These are phyloP conservation scores for Pemphredon lugubris DNA, from an alignment of 2,888 invertebrate species.

Conservation along the genomic window DNA sequence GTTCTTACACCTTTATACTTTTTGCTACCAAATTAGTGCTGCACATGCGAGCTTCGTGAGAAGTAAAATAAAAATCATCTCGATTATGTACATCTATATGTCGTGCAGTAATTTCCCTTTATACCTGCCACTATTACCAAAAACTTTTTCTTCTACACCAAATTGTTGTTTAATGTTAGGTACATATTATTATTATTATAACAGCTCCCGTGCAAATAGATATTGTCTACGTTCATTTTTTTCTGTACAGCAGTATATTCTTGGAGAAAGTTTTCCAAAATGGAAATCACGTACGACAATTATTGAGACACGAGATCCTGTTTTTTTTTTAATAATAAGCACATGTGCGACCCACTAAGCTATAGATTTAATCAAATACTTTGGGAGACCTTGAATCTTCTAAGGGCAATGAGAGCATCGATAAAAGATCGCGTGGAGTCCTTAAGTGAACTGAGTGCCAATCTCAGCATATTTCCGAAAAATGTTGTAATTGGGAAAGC, in stretches of 20 bases:
- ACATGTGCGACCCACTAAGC: conserved; percentile 24
- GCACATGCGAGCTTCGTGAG: conserved; percentile 20
- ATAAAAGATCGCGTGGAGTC: conserved; percentile 71
- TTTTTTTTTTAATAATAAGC: conserved; percentile 50
- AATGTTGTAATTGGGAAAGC: conserved; percentile 74
- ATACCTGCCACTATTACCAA: conserved; percentile 6
- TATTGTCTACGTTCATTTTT: neutral
- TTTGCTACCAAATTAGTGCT: neutral
- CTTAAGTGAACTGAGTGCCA: conserved; percentile 69
- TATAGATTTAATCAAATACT: conserved; percentile 33
- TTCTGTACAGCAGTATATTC: neutral
- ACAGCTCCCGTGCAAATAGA: conserved; percentile 19
- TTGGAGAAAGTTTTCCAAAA: neutral
- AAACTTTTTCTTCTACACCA: conserved; percentile 26
- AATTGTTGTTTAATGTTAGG: conserved; percentile 13
- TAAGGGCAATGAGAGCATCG: conserved; percentile 74
- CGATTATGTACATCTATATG: conserved; percentile 26
- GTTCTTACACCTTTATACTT: neutral
- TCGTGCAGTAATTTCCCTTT: conserved; percentile 47
- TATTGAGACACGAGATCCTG: conserved; percentile 30
- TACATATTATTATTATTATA: conserved; percentile 48
- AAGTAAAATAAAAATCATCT: conserved; percentile 52
- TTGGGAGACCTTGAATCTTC: conserved; percentile 77
- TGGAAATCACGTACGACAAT: conserved; percentile 5
- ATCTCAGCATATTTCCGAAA: conserved; percentile 73